Evolutionary conservation across 2,888 invertebrate species (phyloP).

Genomic region (Tetragonisca angustula): DNA sequence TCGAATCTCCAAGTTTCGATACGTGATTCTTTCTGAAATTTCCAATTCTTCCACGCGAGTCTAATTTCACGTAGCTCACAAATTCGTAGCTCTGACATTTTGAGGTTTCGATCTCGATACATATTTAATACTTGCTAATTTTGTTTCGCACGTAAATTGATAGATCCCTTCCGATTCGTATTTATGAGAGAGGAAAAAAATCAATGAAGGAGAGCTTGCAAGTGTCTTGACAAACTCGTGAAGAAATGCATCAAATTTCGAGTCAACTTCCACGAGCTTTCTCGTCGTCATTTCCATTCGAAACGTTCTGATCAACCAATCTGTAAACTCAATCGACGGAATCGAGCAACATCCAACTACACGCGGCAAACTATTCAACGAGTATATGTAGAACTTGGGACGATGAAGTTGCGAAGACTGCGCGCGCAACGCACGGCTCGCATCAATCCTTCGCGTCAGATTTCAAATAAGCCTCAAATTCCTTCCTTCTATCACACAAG

Average conservation of each 20-base stretch:
- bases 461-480: conserved; percentile 23
- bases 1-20: not conserved
- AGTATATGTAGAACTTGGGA: not conserved
- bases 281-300: not conserved
- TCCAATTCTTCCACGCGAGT: not conserved
- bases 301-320: not conserved
- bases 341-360: not conserved
- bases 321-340: not conserved
- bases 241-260: not conserved
- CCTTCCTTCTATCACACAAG: conserved; percentile 5
- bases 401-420: not conserved
- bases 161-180: too few species aligned
- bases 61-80: not conserved
- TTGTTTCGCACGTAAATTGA: too few species aligned
- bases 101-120: too few species aligned
- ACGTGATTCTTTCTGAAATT: not conserved
- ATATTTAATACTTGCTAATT: too few species aligned
- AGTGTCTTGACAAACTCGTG: too few species aligned
- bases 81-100: too few species aligned
- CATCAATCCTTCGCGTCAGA: not conserved
- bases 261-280: too few species aligned
- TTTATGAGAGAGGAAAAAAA: too few species aligned
- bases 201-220: too few species aligned
- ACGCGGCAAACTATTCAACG: not conserved
- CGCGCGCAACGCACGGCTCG: not conserved